phyloP scores from a whole-genome alignment of 2,888 invertebrate genomes.

The Drosophila fungiperda region DNA sequence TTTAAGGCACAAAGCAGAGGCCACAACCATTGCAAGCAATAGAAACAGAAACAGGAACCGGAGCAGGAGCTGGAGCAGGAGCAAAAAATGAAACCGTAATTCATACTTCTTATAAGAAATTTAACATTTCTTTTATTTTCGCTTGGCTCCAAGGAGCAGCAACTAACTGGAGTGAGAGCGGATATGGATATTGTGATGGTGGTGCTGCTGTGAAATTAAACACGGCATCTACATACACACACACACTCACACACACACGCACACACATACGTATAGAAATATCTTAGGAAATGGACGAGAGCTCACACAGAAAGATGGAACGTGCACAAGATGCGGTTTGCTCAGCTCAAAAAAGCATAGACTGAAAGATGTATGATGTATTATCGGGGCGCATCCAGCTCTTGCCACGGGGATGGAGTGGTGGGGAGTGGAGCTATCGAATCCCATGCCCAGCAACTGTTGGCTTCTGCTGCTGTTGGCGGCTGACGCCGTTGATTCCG shows the following conservation, averaged over 20 bases:
- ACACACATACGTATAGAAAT: neutral
- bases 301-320: constrained; percentile 45
- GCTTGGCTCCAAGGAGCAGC: constrained; percentile 17
- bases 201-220: constrained; percentile 25
- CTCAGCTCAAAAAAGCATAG: constrained; percentile 25
- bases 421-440: neutral
- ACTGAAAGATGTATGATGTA: constrained; percentile 18
- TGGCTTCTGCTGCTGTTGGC: constrained; percentile 16
- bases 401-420: neutral
- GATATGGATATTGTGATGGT: constrained; percentile 57
- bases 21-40: constrained; percentile 31
- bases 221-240: constrained; percentile 16
- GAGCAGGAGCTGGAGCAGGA: neutral
- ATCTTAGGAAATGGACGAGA: constrained; percentile 14
- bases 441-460: constrained; percentile 45
- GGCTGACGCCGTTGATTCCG: neutral
- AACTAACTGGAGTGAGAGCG: constrained; percentile 63
- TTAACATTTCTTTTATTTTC: constrained; percentile 73
- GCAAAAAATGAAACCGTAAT: constrained; percentile 62
- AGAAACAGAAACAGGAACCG: constrained; percentile 6
- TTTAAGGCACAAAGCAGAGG: constrained; percentile 53
- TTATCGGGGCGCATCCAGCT: constrained; percentile 6
- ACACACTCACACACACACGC: neutral
- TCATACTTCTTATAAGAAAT: constrained; percentile 71
- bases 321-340: constrained; percentile 83